Conservation (phyloP, 2,113 vertebrate genomes). For the Herpetotheres cachinnans region DNA sequence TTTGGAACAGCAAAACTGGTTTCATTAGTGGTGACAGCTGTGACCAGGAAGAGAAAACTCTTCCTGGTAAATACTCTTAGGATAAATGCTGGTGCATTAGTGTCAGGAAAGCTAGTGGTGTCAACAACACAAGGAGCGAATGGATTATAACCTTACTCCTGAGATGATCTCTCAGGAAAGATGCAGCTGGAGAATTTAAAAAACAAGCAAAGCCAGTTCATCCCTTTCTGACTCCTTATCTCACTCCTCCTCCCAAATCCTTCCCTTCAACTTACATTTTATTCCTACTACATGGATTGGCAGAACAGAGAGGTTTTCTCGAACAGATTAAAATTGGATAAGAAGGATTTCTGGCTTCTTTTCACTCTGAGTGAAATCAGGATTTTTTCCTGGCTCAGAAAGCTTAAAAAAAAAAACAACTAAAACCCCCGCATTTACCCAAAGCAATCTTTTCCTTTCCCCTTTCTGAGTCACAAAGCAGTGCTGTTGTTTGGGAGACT, state of each 20-base stretch:
- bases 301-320: background rate
- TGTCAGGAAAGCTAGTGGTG: background rate
- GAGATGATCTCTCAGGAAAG: background rate
- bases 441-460: background rate
- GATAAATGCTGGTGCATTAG: background rate
- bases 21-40: background rate
- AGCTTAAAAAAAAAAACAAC: background rate
- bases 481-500: background rate
- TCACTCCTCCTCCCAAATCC: background rate
- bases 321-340: background rate
- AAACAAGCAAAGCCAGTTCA: background rate
- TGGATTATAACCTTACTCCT: background rate
- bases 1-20: background rate
- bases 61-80: background rate
- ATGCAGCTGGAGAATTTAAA: background rate
- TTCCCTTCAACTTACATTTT: background rate
- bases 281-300: background rate
- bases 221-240: background rate
- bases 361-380: background rate
- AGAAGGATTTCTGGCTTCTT: background rate
- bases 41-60: background rate
- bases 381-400: background rate
- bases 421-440: background rate
- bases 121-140: background rate
- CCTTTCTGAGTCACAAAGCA: background rate